Evolutionary conservation across 1,140 invertebrate species (phyloP), one percentile per base, ranked within the genome.

Genomic region (Calliopsis andreniformis): DNA sequence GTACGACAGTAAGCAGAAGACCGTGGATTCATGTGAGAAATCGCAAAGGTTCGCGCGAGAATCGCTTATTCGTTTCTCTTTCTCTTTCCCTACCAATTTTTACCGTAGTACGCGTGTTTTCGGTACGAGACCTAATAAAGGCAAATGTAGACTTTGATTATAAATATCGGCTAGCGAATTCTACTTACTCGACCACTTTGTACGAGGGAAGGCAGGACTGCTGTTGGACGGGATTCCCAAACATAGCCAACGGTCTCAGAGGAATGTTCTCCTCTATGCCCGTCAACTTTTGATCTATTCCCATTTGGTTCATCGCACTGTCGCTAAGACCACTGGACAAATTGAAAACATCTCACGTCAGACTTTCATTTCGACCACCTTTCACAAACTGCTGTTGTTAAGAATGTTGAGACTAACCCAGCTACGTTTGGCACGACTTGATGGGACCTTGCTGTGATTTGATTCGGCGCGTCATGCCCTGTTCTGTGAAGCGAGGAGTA

Each of bases 261-360:
- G 96, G 96, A 88, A 97, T 97, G 84, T 94, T 94, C 86, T 97
- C 96, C 86, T 95, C 94, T 71, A 93, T 94, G 6, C 89, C 91
- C 16, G 88, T 83, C 63, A 91, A 51, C 56, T 89, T 87, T 14
- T 85, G 70, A 66, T 90, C 90, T 61, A 83, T 79, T 42, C 87
- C 89, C 78, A 89, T 79, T 69, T 91, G 90, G 66, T 90, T 91
- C 85, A 90, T 88, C 51, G 88, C 85, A 47, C 87, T 84, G 58
- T 92, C 90, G 61, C 89, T 89, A 53, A 91, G 75, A 56, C 88
- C 90, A 35, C 91, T 92, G 18, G 5, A 67, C 45, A 61, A 16
- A 28, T 47, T 30, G 4, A 7, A 8, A 18, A 45, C 28, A 0
- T 32, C 7, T 1, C 10, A 0, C 43, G 3, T 20, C 5, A 1